Percentiles rank a stretch among this genome's conserved stretches.
These are phyloP conservation scores for Mylabris phalerata DNA, from an alignment of 1,140 invertebrate genomes.

Conservation along the genomic window DNA sequence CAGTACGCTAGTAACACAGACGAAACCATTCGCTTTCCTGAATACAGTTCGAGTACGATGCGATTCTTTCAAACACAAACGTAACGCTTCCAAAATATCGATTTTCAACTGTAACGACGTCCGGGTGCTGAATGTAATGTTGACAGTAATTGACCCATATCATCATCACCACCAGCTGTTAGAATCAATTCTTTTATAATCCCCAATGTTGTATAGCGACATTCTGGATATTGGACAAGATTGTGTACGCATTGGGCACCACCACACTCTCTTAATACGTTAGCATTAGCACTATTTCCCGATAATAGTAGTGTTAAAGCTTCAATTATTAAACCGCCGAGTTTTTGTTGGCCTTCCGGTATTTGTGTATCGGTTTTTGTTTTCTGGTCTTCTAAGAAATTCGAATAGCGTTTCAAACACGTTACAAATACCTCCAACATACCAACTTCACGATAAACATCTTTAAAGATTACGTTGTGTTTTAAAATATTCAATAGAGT, in stretches of 20 bases:
- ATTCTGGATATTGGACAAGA: constrained; percentile 79
- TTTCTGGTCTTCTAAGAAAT: constrained; percentile 58
- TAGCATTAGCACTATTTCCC: constrained; percentile 80
- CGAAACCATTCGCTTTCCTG: constrained; percentile 93
- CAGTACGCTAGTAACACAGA: constrained; percentile 93
- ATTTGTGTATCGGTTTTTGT: constrained; percentile 56
- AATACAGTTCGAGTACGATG: constrained; percentile 95
- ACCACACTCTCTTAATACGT: constrained; percentile 86
- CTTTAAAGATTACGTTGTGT: constrained; percentile 90
- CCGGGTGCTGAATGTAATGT: constrained; percentile 80
- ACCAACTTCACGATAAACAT: constrained; percentile 96
- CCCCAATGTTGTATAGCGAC: constrained; percentile 63
- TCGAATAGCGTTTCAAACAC: constrained; percentile 82
- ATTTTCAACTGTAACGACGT: constrained; percentile 77
- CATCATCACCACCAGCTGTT: constrained; percentile 87
- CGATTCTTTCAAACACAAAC: constrained; percentile 85
- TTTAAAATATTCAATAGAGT: constrained; percentile 83
- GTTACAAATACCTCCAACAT: constrained; percentile 94
- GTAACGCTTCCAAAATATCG: constrained; percentile 82
- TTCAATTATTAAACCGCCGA: constrained; percentile 83
- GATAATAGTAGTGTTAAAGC: constrained; percentile 72
- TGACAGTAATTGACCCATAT: constrained; percentile 85
- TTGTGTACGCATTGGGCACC: constrained; percentile 87
- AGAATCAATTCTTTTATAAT: constrained; percentile 83
- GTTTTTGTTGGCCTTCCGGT: constrained; percentile 60